Evolutionary conservation across 2,888 invertebrate genomes (phyloP).

Genomic region (Eilema caniola): DNA sequence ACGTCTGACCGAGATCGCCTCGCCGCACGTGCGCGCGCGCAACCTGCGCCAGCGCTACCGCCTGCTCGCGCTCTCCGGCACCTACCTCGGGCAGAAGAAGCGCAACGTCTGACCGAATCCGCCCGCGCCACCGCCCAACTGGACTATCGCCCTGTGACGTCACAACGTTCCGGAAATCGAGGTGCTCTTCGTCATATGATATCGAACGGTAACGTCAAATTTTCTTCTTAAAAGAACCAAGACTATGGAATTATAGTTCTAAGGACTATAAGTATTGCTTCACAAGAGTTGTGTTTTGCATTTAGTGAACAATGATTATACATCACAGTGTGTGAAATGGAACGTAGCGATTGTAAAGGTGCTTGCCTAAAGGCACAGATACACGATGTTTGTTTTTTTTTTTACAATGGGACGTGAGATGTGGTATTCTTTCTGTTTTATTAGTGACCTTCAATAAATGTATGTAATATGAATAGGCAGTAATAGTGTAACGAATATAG

Average conservation of each 20-base stretch:
- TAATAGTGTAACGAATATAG: background rate
- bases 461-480: background rate
- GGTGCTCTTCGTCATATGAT: too few relatives aligned
- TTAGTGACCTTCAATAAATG: background rate
- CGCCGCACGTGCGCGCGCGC: conserved; percentile 96
- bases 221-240: too few relatives aligned
- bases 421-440: conserved; percentile 2
- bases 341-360: background rate
- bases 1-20: conserved; percentile 94
- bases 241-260: background rate
- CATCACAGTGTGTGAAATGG: conserved; percentile 4
- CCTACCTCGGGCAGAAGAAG: conserved; percentile 89
- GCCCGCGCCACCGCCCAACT: background rate
- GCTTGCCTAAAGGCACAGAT: background rate
- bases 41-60: conserved; percentile 97
- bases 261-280: conserved; percentile 10
- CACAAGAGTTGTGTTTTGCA: conserved; percentile 20
- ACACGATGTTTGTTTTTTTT: background rate
- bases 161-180: background rate
- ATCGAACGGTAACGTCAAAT: background rate
- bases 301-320: conserved; percentile 26
- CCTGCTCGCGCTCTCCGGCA: conserved; percentile 93
- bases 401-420: background rate
- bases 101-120: conserved; percentile 46
- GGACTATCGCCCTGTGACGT: background rate